Base-by-base conservation (phyloP, 2,888 invertebrate species). In the Spodoptera exigua region DNA sequence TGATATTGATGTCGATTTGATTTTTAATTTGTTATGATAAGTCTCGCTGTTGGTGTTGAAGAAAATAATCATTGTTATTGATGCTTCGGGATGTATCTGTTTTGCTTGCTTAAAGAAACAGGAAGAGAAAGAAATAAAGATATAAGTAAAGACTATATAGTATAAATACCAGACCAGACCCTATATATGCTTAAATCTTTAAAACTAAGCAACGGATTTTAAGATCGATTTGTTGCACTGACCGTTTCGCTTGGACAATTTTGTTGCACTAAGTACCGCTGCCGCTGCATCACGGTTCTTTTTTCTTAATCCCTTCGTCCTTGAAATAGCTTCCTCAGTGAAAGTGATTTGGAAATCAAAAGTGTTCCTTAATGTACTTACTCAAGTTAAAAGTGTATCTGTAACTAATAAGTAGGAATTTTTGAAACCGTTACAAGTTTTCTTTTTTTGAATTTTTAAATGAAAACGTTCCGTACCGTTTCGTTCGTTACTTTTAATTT, bases 291-390 rank as follows among this genome's bases (percentile, higher is more conserved):
- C 45, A 27, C 7, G 1, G 7, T 27, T 21, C 3, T 54, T 74
- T 75, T 64, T 74, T 43, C 16, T 11, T 1, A 44, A 13, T 34
- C 17, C 43, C 45, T 46, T 58, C 62, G 61, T 67, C 57, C 57
- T 57, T 49, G 49, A 40, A 45, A 61, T 44, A 37, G 58, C 37
- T 52, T 17, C 2, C 17, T 40, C 53, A 56, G 45, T 32, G 40
- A 65, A 37, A 62, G 69, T 65, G 39, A n/a, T 40, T 49, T 35
- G 39, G 70, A 60, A 55, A 75, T 52, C 41, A 36, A 9, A 58
- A 75, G 72, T 58, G 65, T 68, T 35, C 0, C 39, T 63, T 47
- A 57, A 51, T 54, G 49, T 52, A 57, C 54, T 53, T 47, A 9
- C 57, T 62, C 46, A 54, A 18, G 44, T 21, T 18, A 51, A 65